These are phyloP conservation scores for Mamestra brassicae DNA, from an alignment of 2,888 invertebrate genomes.

Conservation along the genomic window DNA sequence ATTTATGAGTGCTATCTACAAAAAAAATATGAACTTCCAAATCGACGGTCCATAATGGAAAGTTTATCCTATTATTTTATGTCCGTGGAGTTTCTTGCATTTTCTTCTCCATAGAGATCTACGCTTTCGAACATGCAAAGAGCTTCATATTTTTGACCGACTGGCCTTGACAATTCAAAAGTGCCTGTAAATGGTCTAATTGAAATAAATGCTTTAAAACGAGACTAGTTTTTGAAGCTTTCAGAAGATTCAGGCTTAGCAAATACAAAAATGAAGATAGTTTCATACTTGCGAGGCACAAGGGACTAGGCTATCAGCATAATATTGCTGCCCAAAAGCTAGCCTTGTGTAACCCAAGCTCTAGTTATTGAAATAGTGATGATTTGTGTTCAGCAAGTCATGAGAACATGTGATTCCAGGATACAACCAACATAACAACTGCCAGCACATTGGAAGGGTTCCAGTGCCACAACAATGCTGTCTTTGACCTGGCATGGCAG, in stretches of 20 bases:
- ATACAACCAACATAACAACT: slow-evolving; percentile 83
- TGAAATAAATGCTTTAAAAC: too few relatives aligned
- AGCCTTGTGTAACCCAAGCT: background rate
- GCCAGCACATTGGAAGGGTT: slow-evolving; percentile 87
- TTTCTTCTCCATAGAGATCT: too few relatives aligned
- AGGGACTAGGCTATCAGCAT: background rate
- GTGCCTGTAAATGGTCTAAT: too few relatives aligned
- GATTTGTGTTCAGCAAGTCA: background rate
- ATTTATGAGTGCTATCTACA: too few relatives aligned
- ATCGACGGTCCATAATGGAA: too few relatives aligned
- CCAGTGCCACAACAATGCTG: slow-evolving; percentile 95
- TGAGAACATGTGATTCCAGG: slow-evolving; percentile 75
- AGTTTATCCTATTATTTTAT: too few relatives aligned
- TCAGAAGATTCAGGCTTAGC: background rate
- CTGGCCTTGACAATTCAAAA: too few relatives aligned
- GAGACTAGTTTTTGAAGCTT: background rate
- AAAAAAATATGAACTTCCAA: too few relatives aligned
- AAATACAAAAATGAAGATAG: background rate
- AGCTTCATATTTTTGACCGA: too few relatives aligned
- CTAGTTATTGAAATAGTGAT: background rate
- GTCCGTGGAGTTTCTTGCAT: too few relatives aligned
- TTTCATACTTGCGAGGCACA: background rate
- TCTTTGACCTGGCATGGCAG: slow-evolving; percentile 97
- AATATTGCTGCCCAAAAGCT: background rate
- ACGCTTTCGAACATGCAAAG: too few relatives aligned